Conservation (phyloP, 2,113 vertebrate species). For the Ia io region DNA sequence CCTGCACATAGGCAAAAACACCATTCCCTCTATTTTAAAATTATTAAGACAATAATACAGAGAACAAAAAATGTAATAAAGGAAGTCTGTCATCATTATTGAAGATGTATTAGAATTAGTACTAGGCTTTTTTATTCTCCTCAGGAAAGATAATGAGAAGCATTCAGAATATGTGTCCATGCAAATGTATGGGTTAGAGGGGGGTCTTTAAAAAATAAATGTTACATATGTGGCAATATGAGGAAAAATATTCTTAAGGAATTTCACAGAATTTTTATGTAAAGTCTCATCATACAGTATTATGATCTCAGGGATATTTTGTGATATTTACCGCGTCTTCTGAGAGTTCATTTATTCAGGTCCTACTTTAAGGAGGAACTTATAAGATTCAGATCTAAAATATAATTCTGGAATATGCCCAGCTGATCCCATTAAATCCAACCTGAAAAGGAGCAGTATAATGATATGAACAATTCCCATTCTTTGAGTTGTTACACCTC, state of each 20-base stretch:
- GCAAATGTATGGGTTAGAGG: neutral
- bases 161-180: neutral
- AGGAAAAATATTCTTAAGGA: slow-evolving; percentile 52
- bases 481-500: slow-evolving; percentile 61
- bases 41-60: slow-evolving; percentile 78
- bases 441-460: neutral
- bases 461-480: slow-evolving; percentile 44
- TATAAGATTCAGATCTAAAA: slow-evolving; percentile 59
- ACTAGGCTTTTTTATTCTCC: neutral
- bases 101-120: slow-evolving; percentile 34
- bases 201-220: slow-evolving; percentile 45
- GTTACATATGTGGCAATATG: slow-evolving; percentile 21
- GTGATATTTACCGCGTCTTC: slow-evolving; percentile 65
- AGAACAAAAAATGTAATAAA: slow-evolving; percentile 42
- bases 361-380: slow-evolving; percentile 63
- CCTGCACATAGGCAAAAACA: slow-evolving; percentile 74
- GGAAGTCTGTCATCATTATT: slow-evolving; percentile 23
- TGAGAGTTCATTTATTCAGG: slow-evolving; percentile 66
- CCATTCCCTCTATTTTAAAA: slow-evolving; percentile 79
- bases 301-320: slow-evolving; percentile 60
- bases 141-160: slow-evolving; percentile 4
- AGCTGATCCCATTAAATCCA: slow-evolving; percentile 64
- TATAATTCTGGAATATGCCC: slow-evolving; percentile 53
- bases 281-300: slow-evolving; percentile 41
- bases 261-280: slow-evolving; percentile 60